Evolutionary conservation across 2,888 invertebrate genomes (phyloP), one percentile per base, ranked within the genome.

Genomic region (Balanococcus diminutus): DNA sequence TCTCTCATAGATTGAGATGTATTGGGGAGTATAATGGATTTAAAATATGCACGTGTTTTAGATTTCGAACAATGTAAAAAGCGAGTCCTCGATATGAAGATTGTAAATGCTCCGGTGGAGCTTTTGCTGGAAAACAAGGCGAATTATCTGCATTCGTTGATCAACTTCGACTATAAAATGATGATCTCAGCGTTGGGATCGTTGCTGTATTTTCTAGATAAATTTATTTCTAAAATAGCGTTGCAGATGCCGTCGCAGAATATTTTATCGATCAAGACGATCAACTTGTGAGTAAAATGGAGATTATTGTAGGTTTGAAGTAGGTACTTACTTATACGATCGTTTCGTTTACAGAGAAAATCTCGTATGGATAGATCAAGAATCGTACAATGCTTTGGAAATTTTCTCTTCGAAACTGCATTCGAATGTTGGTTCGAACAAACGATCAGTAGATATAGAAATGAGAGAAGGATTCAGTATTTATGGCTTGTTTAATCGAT

Each of bases 391-490:
- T 86, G 94, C 94, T 0, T 91, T 97, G 61, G 94, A 96, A 89
- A 93, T 97, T 87, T 95, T 96, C 90, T 92, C 93, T 87, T 91
- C 92, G 2, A 92, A 93, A 84, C 91, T 92, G 1, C 95, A 96
- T 89, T 95, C 96, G 9, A 94, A 95, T 87, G 92, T 92, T 42
- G 95, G 75, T 36, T 79, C 22, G 28, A 67, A 94, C 89, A 95
- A 94, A 89, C 92, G 92, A 87, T 94, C 31, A 31, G 5, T 94
- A 6, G 91, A 91, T 36, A 91, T 91, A 0, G 91, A 91, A 8
- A 91, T 89, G 86, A 93, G 92, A 88, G 95, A 95, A 89, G 95
- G 95, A 0, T 90, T 94, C 31, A 95, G 95, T 88, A 90, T 96
- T 3, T 95, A 91, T 89, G 93, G 93, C 42, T 89, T 96, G 75